Conservation (phyloP, 2,113 vertebrate genomes). For the Solea senegalensis region DNA sequence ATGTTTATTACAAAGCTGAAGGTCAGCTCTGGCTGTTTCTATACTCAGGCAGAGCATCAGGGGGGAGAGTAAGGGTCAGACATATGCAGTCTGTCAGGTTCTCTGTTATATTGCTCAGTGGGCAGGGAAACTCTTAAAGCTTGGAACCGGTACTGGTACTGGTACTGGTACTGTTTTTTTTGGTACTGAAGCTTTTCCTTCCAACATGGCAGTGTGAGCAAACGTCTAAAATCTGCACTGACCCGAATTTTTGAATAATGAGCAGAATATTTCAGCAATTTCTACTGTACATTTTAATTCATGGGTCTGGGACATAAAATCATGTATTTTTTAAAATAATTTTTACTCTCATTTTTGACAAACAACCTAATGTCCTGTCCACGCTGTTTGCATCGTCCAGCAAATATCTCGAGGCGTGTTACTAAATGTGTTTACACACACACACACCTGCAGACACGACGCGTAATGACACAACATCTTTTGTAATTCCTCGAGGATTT, state of each 20-base stretch:
- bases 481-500: slow-evolving; percentile 37
- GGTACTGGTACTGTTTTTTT: neutral
- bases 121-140: no score
- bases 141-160: no score
- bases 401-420: slow-evolving; percentile 49
- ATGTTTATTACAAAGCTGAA: no score
- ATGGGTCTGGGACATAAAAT: no score
- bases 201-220: no score
- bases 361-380: slow-evolving; percentile 39
- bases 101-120: no score
- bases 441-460: slow-evolving; percentile 32
- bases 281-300: neutral
- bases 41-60: no score
- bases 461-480: slow-evolving; percentile 46
- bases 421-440: slow-evolving; percentile 44
- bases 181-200: no score
- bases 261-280: slow-evolving; percentile 3
- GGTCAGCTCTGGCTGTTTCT: no score
- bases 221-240: slow-evolving; percentile 20
- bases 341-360: slow-evolving; percentile 39
- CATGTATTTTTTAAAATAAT: no score
- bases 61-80: no score
- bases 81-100: no score
- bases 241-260: slow-evolving; percentile 18
- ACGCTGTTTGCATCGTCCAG: slow-evolving; percentile 19